phyloP scores from a whole-genome alignment of 1,140 invertebrate species.

The Brachionus plicatilis region DNA sequence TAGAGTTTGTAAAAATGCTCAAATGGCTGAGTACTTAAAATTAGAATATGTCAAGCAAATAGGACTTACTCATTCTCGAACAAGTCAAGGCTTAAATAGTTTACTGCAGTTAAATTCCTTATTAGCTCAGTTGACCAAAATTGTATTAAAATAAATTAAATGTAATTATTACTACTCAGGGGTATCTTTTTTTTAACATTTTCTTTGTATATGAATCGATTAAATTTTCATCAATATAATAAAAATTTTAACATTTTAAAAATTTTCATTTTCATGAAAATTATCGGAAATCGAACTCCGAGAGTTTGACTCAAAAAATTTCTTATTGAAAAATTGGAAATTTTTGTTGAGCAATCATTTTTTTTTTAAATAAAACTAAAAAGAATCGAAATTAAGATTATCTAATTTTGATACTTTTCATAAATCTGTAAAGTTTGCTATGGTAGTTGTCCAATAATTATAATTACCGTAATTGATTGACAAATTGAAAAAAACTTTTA shows the following conservation, averaged over 20 bases:
- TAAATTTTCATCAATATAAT: not conserved
- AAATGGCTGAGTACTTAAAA: slow-evolving; percentile 71
- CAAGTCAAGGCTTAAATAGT: slow-evolving; percentile 78
- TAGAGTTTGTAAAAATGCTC: slow-evolving; percentile 74
- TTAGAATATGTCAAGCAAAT: slow-evolving; percentile 86
- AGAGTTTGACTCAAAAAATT: not conserved
- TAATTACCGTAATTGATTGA: too few species aligned
- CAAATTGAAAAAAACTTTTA: too few species aligned
- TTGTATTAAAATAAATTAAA: slow-evolving; percentile 1
- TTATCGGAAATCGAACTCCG: slow-evolving; percentile 18
- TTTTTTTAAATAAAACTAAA: not conserved
- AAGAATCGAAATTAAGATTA: too few species aligned
- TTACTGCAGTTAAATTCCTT: slow-evolving; percentile 82
- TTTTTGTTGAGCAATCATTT: not conserved
- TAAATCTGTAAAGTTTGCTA: not conserved
- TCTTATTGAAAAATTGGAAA: not conserved
- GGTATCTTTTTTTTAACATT: not conserved
- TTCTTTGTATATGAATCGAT: not conserved
- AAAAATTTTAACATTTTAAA: not conserved
- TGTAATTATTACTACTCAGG: not conserved
- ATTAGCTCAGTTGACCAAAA: slow-evolving; percentile 65
- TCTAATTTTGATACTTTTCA: too few species aligned
- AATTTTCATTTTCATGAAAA: not conserved
- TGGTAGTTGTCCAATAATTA: too few species aligned
- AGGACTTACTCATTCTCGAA: slow-evolving; percentile 80